These are phyloP conservation scores for Standfussiana lucernea DNA, from an alignment of 2,888 invertebrate genomes.

Conservation along the genomic window DNA sequence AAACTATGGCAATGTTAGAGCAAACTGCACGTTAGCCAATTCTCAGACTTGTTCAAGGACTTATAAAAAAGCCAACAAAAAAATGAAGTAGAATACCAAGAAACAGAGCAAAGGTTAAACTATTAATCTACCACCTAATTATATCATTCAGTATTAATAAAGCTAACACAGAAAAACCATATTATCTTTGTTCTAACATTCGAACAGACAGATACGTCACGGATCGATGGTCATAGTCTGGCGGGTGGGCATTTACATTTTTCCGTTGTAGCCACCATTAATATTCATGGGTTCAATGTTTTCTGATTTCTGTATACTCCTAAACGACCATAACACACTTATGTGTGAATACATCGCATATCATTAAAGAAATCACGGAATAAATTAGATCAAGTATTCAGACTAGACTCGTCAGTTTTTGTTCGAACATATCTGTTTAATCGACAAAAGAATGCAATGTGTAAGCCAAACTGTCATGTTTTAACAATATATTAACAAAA, in stretches of 20 bases:
- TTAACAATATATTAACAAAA: constrained; percentile 33
- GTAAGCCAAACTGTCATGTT: constrained; percentile 30
- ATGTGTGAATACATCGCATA: constrained; percentile 37
- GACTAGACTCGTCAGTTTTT: constrained; percentile 42
- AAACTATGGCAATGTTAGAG: not conserved
- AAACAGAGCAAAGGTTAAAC: constrained; percentile 36
- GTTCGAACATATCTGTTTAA: constrained; percentile 14
- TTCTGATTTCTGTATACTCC: constrained; percentile 67
- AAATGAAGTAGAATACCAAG: constrained; percentile 42
- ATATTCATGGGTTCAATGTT: constrained; percentile 73
- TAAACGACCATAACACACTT: constrained; percentile 34
- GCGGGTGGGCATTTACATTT: constrained; percentile 72
- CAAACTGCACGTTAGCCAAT: not conserved
- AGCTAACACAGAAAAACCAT: constrained; percentile 26
- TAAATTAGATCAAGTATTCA: constrained; percentile 34
- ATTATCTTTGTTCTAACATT: constrained; percentile 52
- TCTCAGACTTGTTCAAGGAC: not conserved
- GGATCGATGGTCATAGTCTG: constrained; percentile 72
- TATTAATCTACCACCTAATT: constrained; percentile 31
- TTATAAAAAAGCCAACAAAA: constrained; percentile 25
- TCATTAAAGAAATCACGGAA: constrained; percentile 38
- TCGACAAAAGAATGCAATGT: constrained; percentile 27
- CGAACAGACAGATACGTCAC: constrained; percentile 39
- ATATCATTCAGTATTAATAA: constrained; percentile 22
- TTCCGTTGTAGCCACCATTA: constrained; percentile 70